Evolutionary conservation across 1,140 invertebrate species (phyloP).

Genomic region (Hetaerina americana): DNA sequence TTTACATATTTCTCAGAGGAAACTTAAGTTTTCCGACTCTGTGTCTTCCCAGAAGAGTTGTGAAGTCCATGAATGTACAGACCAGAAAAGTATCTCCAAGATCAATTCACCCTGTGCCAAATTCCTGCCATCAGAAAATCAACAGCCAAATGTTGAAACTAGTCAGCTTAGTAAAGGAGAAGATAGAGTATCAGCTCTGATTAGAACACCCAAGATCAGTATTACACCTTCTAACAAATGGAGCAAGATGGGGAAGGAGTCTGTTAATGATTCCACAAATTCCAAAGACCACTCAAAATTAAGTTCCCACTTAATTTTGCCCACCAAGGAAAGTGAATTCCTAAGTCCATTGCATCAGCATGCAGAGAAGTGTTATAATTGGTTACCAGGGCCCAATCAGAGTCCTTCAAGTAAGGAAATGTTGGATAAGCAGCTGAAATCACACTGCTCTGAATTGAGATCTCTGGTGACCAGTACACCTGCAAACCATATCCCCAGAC

Average conservation of each 20-base stretch:
- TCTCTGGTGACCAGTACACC: conserved; percentile 12
- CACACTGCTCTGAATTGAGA: neutral
- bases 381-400: neutral
- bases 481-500: neutral
- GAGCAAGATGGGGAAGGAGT: neutral
- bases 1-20: neutral
- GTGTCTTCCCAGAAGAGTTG: neutral
- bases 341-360: neutral
- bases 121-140: neutral
- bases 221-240: neutral
- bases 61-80: neutral
- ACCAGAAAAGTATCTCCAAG: neutral
- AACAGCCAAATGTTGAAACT: neutral
- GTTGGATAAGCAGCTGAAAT: neutral
- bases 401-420: neutral
- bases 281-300: no score
- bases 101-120: neutral
- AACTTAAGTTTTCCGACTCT: neutral
- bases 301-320: neutral
- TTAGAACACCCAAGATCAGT: neutral
- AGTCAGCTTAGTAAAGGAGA: neutral
- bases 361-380: neutral
- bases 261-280: neutral
- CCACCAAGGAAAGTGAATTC: neutral
- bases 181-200: neutral